Percentiles rank a stretch among this genome's conserved stretches.
Evolutionary conservation across 2,113 vertebrate genomes (phyloP).

Genomic region (Numenius arquata): DNA sequence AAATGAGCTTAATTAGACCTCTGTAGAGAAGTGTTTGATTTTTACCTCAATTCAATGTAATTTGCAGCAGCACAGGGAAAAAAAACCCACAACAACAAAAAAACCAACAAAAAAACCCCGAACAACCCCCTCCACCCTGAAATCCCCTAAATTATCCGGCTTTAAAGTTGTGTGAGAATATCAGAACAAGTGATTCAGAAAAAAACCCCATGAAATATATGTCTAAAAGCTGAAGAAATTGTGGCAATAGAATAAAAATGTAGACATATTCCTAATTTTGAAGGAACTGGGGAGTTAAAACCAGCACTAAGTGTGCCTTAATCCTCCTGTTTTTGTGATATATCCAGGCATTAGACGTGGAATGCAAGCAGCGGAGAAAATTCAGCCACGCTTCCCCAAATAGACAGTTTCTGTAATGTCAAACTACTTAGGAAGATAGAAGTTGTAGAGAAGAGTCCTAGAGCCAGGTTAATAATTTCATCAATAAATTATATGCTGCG

Average conservation of each 20-base stretch:
- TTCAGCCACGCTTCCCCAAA: not conserved
- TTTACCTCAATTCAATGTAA: not conserved
- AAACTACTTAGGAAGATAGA: not conserved
- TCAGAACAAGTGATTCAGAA: not conserved
- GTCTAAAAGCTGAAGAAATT: not conserved
- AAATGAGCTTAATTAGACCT: conserved; percentile 1
- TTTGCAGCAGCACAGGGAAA: not conserved
- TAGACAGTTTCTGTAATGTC: not conserved
- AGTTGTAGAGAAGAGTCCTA: not conserved
- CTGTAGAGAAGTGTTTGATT: not conserved
- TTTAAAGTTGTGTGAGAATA: not conserved
- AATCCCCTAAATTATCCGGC: not conserved
- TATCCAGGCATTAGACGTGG: not conserved
- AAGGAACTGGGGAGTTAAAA: not conserved
- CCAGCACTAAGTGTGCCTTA: not conserved
- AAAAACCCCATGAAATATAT: not conserved
- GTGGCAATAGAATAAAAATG: not conserved
- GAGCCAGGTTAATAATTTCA: not conserved
- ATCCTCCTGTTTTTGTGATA: not conserved
- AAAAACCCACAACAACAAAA: not conserved
- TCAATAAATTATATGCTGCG: not conserved
- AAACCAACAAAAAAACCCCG: accelerated
- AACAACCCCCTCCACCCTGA: accelerated
- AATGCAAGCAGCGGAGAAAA: not conserved
- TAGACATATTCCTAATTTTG: not conserved